These are phyloP conservation scores for Sthenelais limicola DNA, from an alignment of 2,888 invertebrate species.

Conservation along the genomic window DNA sequence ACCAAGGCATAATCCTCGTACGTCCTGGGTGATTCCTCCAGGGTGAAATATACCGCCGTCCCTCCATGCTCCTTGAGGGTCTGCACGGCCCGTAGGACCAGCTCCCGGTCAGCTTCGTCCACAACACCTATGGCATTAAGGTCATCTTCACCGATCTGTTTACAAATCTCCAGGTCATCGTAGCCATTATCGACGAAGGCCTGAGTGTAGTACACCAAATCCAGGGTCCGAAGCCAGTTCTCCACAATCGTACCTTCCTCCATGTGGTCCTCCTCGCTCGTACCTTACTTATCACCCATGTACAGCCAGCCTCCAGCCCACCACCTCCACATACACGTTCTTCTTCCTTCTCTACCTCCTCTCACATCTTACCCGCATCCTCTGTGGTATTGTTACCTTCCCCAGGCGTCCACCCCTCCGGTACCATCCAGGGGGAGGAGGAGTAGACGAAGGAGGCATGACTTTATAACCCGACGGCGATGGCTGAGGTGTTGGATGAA, in stretches of 20 bases:
- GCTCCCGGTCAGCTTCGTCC: slow-evolving; percentile 85
- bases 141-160: slow-evolving; percentile 96
- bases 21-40: slow-evolving; percentile 75
- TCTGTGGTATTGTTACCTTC: too few relatives aligned
- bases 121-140: slow-evolving; percentile 95
- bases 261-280: too few relatives aligned
- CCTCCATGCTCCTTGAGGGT: slow-evolving; percentile 92
- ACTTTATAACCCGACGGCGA: too few relatives aligned
- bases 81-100: slow-evolving; percentile 88
- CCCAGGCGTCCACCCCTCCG: too few relatives aligned
- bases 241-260: slow-evolving; percentile 82
- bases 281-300: too few relatives aligned
- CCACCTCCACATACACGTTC: too few relatives aligned
- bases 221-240: slow-evolving; percentile 89
- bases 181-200: slow-evolving; percentile 97
- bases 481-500: too few relatives aligned
- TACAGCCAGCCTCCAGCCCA: too few relatives aligned
- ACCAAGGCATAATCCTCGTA: slow-evolving; percentile 11
- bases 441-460: too few relatives aligned
- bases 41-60: slow-evolving; percentile 92
- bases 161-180: slow-evolving; percentile 96
- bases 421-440: too few relatives aligned
- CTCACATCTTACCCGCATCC: too few relatives aligned
- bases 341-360: too few relatives aligned
- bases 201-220: slow-evolving; percentile 91